Conservation (phyloP, 2,888 invertebrate species). For the Corbicula japonica region DNA sequence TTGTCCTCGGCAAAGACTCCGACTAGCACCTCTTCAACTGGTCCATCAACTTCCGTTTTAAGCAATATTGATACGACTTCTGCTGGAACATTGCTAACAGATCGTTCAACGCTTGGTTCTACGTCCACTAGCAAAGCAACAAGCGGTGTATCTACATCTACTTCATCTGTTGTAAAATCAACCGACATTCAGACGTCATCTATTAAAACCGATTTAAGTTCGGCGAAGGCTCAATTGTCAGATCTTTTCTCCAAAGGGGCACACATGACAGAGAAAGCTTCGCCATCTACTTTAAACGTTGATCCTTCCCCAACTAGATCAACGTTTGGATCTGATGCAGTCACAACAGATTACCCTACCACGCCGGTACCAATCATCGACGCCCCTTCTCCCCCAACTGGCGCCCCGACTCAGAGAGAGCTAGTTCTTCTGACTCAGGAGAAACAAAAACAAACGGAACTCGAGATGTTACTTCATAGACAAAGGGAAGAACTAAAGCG, state of each 20-base stretch:
- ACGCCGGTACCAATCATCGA: slow-evolving; percentile 3
- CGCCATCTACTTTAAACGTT: slow-evolving; percentile 33
- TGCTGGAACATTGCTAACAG: neutral
- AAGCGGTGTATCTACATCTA: neutral
- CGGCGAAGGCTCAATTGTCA: too few species aligned
- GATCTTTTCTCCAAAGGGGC: too few species aligned
- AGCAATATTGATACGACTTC: neutral
- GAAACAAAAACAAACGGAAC: slow-evolving; percentile 25
- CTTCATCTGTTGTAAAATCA: slow-evolving; percentile 18
- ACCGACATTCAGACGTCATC: neutral
- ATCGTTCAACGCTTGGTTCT: neutral
- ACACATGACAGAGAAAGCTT: slow-evolving; percentile 39
- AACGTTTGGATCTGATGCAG: slow-evolving; percentile 23
- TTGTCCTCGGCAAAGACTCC: too few species aligned
- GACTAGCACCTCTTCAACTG: neutral
- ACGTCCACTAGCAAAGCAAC: neutral
- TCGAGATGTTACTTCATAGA: slow-evolving; percentile 18
- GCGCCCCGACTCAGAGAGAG: slow-evolving; percentile 1
- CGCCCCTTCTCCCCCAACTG: slow-evolving; percentile 6
- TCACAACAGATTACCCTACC: neutral
- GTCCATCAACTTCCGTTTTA: neutral
- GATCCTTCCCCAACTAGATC: slow-evolving; percentile 46
- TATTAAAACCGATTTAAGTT: too few species aligned
- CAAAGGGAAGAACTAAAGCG: slow-evolving; percentile 31
- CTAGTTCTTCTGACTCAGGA: slow-evolving; percentile 8